Conservation (phyloP, 2,113 vertebrate species). For the Phaetusa simplex region DNA sequence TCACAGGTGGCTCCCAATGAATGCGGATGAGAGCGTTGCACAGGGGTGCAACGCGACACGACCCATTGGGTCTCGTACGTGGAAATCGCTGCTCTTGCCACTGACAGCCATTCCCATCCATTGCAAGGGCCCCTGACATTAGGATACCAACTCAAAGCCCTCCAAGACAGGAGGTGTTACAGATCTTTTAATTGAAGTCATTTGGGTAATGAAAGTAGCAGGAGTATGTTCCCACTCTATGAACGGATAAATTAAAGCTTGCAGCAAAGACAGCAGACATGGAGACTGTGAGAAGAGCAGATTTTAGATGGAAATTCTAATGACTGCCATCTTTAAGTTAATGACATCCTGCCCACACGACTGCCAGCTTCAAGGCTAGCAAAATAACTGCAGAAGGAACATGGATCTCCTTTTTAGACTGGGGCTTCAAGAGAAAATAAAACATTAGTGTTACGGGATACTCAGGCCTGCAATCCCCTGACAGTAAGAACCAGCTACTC, state of each 20-base stretch:
- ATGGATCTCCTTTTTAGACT: neutral
- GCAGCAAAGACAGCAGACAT: neutral
- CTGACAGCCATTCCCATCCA: too few relatives aligned
- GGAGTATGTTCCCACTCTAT: neutral
- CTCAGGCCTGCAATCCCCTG: neutral
- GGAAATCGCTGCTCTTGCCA: neutral
- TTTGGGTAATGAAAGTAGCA: neutral
- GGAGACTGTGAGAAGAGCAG: neutral
- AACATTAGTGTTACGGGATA: neutral
- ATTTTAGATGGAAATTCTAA: neutral
- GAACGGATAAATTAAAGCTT: slow-evolving; percentile 7
- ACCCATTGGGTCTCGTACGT: rapidly evolving
- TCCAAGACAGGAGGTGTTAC: neutral
- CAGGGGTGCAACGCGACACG: rapidly evolving
- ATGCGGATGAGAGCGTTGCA: neutral
- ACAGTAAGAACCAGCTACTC: neutral
- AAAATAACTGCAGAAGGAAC: neutral
- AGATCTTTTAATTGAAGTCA: slow-evolving; percentile 37
- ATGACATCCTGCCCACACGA: neutral
- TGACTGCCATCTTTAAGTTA: slow-evolving; percentile 14
- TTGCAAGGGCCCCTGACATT: neutral
- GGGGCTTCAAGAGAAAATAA: neutral
- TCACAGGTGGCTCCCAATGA: neutral
- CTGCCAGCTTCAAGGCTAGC: neutral
- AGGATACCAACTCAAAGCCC: neutral